Base-by-base conservation (phyloP, 2,888 invertebrate species). In the Apamea sordens region DNA sequence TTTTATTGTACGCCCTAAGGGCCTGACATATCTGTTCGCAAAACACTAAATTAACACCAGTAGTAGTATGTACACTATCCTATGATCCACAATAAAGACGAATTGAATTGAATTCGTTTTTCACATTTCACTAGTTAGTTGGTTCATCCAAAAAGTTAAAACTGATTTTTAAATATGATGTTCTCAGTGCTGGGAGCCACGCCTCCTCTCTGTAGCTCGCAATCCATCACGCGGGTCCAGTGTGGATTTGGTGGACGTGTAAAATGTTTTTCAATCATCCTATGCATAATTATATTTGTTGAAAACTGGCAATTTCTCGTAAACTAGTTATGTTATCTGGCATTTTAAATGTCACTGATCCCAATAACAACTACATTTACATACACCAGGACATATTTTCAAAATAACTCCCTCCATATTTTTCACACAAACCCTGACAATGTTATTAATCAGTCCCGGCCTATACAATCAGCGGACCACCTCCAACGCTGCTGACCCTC, bases 401-500 rank as follows among this genome's bases (percentile, higher is more conserved):
- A 50, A 41, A 53, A 36, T 44, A 44, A 28, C 28, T 64, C 2
- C 41, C 53, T 72, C 13, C 32, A 53, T 28, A 63, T 74, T 69
- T 70, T 74, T 36, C 28, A 28, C 2, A 4, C 13, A 64, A 21
- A 41, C 53, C 32, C 64, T 73, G 24, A 59, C 63, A 68, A 76
- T 71, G 32, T n/a, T 69, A 83, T 83, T 79, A 78, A 84, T 77
- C 73, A 77, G 68, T 13, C 32, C 32, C 15, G 56, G 64, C 47
- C 63, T 65, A 15, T 47, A 81, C 79, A 84, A 81, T 79, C 82
- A 81, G 76, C 50, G 18, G 36, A n/a, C 56, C 53, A 72, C 73
- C 77, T 80, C 64, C 76, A 68, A 47, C 68, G n/a, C 79, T 82
- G 82, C 80, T 79, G 77, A 81, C 89, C 89, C 89, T 89, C 88